Conservation (phyloP, 1,140 invertebrate species). For the Hyles vespertilio region DNA sequence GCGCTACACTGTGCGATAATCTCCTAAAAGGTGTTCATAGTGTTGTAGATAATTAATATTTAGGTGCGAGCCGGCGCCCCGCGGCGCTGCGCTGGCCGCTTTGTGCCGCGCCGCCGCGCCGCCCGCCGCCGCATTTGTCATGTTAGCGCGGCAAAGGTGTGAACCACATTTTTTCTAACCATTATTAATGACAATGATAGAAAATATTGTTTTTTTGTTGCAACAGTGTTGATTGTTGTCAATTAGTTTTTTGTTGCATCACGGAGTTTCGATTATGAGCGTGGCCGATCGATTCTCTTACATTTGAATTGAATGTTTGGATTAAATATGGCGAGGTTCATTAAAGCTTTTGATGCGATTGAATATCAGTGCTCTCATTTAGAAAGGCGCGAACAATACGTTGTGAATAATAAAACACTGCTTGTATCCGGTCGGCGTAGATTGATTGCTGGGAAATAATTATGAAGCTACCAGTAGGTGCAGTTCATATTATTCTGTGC, state of each 20-base stretch:
- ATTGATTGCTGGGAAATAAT: background rate
- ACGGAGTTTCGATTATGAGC: slow-evolving; percentile 45
- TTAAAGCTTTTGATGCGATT: slow-evolving; percentile 56
- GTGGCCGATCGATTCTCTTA: slow-evolving; percentile 59
- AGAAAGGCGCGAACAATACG: slow-evolving; percentile 16
- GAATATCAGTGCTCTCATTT: slow-evolving; percentile 39
- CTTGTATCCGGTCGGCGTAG: background rate
- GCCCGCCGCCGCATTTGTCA: slow-evolving; percentile 60
- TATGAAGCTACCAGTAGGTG: background rate
- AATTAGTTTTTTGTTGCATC: slow-evolving; percentile 68
- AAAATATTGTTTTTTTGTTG: slow-evolving; percentile 73
- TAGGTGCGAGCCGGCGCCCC: slow-evolving; percentile 48
- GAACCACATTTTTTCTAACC: slow-evolving; percentile 69
- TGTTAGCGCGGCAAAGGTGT: slow-evolving; percentile 72
- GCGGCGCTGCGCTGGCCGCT: slow-evolving; percentile 56
- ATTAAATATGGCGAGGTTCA: slow-evolving; percentile 62
- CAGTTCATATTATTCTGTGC: no score
- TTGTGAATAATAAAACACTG: slow-evolving; percentile 4
- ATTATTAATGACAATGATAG: slow-evolving; percentile 74
- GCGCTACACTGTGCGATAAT: slow-evolving; percentile 62
- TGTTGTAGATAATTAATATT: slow-evolving; percentile 72
- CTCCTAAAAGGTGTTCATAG: slow-evolving; percentile 69
- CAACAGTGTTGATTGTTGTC: slow-evolving; percentile 70
- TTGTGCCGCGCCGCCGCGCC: slow-evolving; percentile 25
- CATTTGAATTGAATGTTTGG: slow-evolving; percentile 68